phyloP scores from a whole-genome alignment of 2,797 vertebrate genomes.

The Phrynocephalus guinanensis region DNA sequence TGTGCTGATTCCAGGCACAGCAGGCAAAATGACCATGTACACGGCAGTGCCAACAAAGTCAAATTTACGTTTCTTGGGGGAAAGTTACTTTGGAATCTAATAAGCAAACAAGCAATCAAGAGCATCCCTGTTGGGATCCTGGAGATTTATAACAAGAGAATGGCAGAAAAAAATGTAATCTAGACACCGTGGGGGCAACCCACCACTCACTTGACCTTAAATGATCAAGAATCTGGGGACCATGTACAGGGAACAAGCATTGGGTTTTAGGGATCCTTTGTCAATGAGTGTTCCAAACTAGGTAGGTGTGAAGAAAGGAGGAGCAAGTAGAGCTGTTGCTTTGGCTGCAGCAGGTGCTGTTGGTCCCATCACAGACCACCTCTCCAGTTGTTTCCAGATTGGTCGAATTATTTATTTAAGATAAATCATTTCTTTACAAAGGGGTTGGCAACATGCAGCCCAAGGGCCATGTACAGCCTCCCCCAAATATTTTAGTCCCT shows the following conservation, averaged over 20 bases:
- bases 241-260: not conserved
- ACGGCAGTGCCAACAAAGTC: constrained; percentile 6
- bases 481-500: too few relatives aligned
- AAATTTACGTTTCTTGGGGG: constrained; percentile 24
- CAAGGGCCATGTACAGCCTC: too few relatives aligned
- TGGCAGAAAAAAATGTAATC: not conserved
- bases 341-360: not conserved
- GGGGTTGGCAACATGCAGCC: too few relatives aligned
- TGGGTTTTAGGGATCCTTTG: not conserved
- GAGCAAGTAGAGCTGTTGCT: not conserved
- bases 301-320: not conserved
- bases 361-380: not conserved
- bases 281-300: not conserved
- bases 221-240: not conserved
- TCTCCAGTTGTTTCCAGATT: not conserved
- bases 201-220: not conserved
- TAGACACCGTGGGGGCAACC: not conserved
- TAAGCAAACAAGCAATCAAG: constrained; percentile 31
- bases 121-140: not conserved
- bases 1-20: constrained; percentile 29
- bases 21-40: constrained; percentile 28
- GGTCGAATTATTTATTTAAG: not conserved
- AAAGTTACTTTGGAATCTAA: constrained; percentile 35
- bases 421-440: too few relatives aligned
- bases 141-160: not conserved